A percentile compares a stretch with the other conserved stretches of the same genome.
Conservation (phyloP, 1,140 invertebrate species). For the Subanguina moxae region DNA sequence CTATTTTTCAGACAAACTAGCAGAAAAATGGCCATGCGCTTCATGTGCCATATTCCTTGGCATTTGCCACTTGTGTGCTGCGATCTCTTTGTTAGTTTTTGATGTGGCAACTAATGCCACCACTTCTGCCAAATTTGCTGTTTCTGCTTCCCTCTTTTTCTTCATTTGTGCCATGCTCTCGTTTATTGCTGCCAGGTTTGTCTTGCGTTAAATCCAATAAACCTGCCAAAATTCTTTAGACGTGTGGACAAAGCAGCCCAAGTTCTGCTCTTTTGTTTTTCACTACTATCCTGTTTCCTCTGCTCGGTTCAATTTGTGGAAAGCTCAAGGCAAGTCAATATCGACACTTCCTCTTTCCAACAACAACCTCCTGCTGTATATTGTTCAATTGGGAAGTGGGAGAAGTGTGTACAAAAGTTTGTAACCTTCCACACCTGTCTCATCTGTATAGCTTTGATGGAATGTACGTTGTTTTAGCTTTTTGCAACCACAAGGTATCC, state of each 20-base stretch:
- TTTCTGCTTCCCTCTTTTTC: constrained; percentile 22
- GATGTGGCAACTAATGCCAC: constrained; percentile 32
- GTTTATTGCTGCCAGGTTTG: constrained; percentile 32
- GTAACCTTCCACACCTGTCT: background rate
- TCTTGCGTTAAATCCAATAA: no score
- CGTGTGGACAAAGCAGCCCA: constrained; percentile 12
- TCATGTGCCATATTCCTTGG: constrained; percentile 27
- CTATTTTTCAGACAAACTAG: background rate
- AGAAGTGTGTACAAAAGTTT: background rate
- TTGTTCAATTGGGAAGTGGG: background rate
- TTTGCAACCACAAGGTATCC: background rate
- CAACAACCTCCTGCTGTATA: no score
- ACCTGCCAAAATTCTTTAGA: constrained; percentile 7
- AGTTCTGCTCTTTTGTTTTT: constrained; percentile 8
- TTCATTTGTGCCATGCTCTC: constrained; percentile 27
- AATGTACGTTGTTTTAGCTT: constrained; percentile 9
- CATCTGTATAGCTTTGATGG: constrained; percentile 2
- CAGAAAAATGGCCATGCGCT: constrained; percentile 9
- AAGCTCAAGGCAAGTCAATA: constrained; percentile 3
- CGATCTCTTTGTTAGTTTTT: constrained; percentile 23
- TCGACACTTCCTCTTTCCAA: background rate
- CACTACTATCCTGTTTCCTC: background rate
- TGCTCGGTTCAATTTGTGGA: constrained; percentile 16
- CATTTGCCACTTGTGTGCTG: constrained; percentile 23
- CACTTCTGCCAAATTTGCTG: constrained; percentile 20